Percentiles rank a stretch among this genome's conserved stretches.
phyloP scores from a whole-genome alignment of 2,888 invertebrate genomes.

The Brachyptera putata region DNA sequence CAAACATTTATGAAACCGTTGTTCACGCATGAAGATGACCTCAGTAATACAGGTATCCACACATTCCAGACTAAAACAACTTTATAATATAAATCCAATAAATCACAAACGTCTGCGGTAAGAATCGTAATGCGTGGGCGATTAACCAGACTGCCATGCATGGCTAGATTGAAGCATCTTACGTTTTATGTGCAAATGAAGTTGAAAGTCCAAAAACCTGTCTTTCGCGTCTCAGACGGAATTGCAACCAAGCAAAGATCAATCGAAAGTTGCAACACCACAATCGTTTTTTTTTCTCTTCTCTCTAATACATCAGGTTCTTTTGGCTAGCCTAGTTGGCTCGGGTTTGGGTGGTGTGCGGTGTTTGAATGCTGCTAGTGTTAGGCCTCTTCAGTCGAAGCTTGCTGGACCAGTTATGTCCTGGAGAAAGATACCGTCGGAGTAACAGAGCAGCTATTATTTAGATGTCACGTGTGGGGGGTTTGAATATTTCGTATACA shows the following conservation, averaged over 20 bases:
- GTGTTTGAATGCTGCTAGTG: not conserved
- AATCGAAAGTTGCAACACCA: constrained; percentile 10
- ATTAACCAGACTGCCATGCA: not conserved
- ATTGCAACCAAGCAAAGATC: not conserved
- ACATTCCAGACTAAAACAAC: too few species aligned
- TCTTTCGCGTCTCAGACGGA: not conserved
- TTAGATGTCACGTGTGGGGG: not conserved
- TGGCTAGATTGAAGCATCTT: not conserved
- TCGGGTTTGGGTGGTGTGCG: not conserved
- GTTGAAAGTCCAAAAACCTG: constrained; percentile 9
- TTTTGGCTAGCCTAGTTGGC: constrained; percentile 8
- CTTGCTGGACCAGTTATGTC: constrained; percentile 1
- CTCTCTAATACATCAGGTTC: constrained; percentile 1
- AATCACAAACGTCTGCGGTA: too few species aligned
- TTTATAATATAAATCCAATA: too few species aligned
- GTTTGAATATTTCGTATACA: too few species aligned
- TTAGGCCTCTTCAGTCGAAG: not conserved
- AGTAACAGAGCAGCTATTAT: not conserved
- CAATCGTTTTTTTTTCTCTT: not conserved
- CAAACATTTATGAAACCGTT: too few species aligned
- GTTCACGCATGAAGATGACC: too few species aligned
- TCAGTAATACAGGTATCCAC: too few species aligned
- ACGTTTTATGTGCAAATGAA: constrained; percentile 1
- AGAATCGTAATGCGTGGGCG: not conserved
- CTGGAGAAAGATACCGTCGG: not conserved